Conservation (phyloP, 2,797 vertebrate species). For the Dallia pectoralis region DNA sequence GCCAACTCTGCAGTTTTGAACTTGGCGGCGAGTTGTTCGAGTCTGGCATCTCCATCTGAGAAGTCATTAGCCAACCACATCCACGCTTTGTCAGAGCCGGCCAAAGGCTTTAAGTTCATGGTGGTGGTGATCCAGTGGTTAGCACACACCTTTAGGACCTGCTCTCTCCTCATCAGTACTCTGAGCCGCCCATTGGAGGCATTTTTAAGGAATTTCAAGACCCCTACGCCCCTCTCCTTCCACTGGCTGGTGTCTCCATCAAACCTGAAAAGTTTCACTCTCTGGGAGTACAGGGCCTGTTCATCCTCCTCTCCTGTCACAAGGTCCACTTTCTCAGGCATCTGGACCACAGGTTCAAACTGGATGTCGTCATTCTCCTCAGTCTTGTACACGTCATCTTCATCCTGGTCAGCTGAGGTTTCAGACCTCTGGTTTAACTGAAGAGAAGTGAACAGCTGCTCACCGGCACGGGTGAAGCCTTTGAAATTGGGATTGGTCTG, state of each 20-base stretch:
- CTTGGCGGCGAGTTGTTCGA: constrained; percentile 92
- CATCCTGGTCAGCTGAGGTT: constrained; percentile 75
- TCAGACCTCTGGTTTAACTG: constrained; percentile 65
- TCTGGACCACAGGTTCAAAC: constrained; percentile 97
- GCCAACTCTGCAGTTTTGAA: constrained; percentile 94
- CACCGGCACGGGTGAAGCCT: constrained; percentile 86
- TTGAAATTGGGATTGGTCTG: constrained; percentile 84
- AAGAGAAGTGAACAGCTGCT: constrained; percentile 83
- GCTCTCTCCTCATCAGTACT: constrained; percentile 95
- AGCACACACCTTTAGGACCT: constrained; percentile 96
- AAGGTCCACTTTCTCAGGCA: constrained; percentile 95
- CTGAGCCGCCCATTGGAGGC: constrained; percentile 86
- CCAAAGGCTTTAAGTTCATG: constrained; percentile 94
- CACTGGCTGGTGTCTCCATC: constrained; percentile 88
- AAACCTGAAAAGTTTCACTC: constrained; percentile 95
- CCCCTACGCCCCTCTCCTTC: constrained; percentile 96
- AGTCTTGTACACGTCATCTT: constrained; percentile 92
- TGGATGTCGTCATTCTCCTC: constrained; percentile 96
- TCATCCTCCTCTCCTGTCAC: constrained; percentile 98
- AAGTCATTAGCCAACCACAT: constrained; percentile 96
- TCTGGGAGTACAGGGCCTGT: constrained; percentile 87
- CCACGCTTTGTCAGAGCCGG: constrained; percentile 94
- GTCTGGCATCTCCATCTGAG: constrained; percentile 89
- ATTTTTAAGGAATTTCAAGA: constrained; percentile 94
- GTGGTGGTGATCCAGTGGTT: constrained; percentile 99